Base-by-base conservation (phyloP, 2,888 invertebrate genomes). In the Ennomos quercinarius region DNA sequence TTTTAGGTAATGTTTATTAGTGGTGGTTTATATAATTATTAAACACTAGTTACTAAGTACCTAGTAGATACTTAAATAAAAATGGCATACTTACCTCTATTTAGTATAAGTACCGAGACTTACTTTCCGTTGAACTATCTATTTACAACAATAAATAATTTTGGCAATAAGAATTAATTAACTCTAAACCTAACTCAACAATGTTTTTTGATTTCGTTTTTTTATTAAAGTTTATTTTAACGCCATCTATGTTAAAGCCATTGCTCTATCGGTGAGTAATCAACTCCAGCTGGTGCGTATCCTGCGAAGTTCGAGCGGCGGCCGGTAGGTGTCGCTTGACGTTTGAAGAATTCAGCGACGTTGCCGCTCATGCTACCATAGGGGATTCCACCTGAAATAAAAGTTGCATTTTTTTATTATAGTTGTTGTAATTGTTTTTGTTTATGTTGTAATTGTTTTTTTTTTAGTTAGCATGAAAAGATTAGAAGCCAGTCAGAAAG, bases 321-420 rank as follows among this genome's bases (percentile, higher is more conserved):
- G 2, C 75, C 82, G 61, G 69, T 63, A 84, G 90, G 72, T 81
- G 86, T 61, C 80, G 78, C 77, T 49, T 71, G 80, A 5, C 71
- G 73, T 36, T 67, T 81, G 55, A 83, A 93, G 68, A 89, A 94
- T 46, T 90, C 92, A 0, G 93, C 93, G 1, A 95, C 86, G 72
- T 93, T 93, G 0, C 95, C 95, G 44, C 94, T 94, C 67, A 94
- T 81, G 69, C 94, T 95, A 40, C 95, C 95, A 62, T 94, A 95
- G 0, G 95, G 95, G 40, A 95, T 94, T 0, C 94, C 94, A 63
- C 94, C 94, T 95, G 84, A 44, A 85, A 86, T 13, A 58, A 54
- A 41, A 41, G 34, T 34, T 41, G n/a, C 10, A 49, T 47, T 11
- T 34, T 27, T 27, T 6, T n/a, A n/a, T 27, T 27, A 6, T 4